phyloP scores from a whole-genome alignment of 2,113 vertebrate species.

The Megaceryle torquata region DNA sequence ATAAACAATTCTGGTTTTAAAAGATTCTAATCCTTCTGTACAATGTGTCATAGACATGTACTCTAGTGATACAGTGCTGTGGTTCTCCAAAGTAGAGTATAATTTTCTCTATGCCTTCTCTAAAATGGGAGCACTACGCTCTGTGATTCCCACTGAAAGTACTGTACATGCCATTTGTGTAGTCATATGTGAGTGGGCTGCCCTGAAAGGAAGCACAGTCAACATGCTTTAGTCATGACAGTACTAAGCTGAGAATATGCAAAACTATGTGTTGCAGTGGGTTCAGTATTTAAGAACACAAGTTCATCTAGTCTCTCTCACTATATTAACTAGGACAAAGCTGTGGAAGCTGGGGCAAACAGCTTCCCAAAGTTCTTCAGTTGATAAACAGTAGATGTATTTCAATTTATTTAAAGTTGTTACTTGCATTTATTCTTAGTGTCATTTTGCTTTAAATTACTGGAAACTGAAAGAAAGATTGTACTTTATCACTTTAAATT shows the following conservation, averaged over 20 bases:
- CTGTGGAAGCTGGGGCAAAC: not conserved
- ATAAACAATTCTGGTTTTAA: not conserved
- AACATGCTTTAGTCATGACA: not conserved
- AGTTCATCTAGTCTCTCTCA: not conserved
- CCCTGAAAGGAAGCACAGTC: not conserved
- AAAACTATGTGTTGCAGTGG: not conserved
- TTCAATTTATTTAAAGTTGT: not conserved
- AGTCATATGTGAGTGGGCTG: not conserved
- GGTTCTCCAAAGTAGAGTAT: not conserved
- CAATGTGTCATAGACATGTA: not conserved
- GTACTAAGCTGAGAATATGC: not conserved
- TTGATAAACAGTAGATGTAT: not conserved
- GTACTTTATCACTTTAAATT: constrained; percentile 49
- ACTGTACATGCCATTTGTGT: not conserved
- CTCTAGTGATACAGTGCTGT: not conserved
- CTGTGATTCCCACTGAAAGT: not conserved
- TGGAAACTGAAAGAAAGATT: constrained; percentile 15
- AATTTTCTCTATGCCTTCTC: not conserved
- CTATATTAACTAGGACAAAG: not conserved
- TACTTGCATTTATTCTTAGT: not conserved
- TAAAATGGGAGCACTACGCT: not conserved
- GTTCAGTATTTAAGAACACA: not conserved
- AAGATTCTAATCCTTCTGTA: not conserved
- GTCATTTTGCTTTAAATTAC: constrained; percentile 51
- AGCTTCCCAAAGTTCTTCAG: not conserved